Percentiles rank a stretch among this genome's conserved stretches.
Evolutionary conservation across 2,797 vertebrate species (phyloP).

Genomic region (Pipistrellus pipistrellus): DNA sequence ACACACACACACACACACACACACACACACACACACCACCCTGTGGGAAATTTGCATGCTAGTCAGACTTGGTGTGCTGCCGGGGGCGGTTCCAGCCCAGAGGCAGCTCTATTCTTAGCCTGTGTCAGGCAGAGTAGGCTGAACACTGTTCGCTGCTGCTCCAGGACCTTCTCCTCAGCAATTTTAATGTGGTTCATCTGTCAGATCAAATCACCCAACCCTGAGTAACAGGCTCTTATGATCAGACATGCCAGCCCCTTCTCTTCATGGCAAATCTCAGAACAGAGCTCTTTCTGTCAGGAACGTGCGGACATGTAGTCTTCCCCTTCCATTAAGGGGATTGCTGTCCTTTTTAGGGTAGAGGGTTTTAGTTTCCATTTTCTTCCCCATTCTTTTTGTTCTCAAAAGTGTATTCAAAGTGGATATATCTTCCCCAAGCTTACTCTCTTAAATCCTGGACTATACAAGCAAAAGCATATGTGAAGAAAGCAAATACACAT

Average conservation of each 20-base stretch:
- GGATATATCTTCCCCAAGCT: not conserved
- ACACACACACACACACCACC: not conserved
- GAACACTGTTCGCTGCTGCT: slow-evolving; percentile 79
- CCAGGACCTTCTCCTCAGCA: slow-evolving; percentile 73
- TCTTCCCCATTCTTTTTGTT: not conserved
- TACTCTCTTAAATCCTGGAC: not conserved
- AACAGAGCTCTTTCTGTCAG: not conserved
- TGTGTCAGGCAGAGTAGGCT: slow-evolving; percentile 60
- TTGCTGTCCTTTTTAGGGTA: slow-evolving; percentile 1
- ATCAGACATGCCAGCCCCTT: slow-evolving; percentile 51
- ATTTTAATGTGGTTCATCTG: slow-evolving; percentile 82
- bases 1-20: not conserved
- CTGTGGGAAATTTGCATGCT: slow-evolving; percentile 76
- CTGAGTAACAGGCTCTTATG: slow-evolving; percentile 71
- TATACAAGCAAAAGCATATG: not conserved
- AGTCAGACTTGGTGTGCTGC: slow-evolving; percentile 71
- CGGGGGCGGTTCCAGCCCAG: slow-evolving; percentile 74
- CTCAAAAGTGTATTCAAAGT: slow-evolving; percentile 16
- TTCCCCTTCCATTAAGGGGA: not conserved
- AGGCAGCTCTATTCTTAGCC: slow-evolving; percentile 71
- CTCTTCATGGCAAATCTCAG: not conserved
- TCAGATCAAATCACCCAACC: slow-evolving; percentile 75
- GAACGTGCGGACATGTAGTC: not conserved
- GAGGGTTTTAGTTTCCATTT: not conserved
- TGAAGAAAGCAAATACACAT: not conserved